phyloP scores from a whole-genome alignment of 1,140 invertebrate species.

The Sesamia nonagrioides region DNA sequence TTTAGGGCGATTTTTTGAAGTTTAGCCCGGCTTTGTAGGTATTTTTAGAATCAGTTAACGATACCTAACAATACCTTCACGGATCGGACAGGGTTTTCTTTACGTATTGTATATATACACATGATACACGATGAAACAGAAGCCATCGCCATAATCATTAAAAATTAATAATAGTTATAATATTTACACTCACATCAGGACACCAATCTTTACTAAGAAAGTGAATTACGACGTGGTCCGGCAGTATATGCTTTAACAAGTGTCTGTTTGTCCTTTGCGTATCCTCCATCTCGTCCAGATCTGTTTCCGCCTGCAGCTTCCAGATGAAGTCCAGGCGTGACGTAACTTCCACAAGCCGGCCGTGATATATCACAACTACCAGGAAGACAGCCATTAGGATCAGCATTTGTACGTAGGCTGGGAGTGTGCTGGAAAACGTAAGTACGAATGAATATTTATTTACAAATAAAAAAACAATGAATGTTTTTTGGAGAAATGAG shows the following conservation, averaged over 20 bases:
- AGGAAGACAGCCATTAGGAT: constrained; percentile 94
- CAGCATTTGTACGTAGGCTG: constrained; percentile 92
- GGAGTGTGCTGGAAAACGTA: constrained; percentile 86
- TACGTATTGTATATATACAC: too few species aligned
- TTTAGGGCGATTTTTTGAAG: too few species aligned
- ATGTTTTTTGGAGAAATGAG: too few species aligned
- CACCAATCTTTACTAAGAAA: constrained; percentile 92
- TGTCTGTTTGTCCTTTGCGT: constrained; percentile 95
- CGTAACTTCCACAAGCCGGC: constrained; percentile 96
- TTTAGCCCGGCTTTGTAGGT: too few species aligned
- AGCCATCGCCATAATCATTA: too few species aligned
- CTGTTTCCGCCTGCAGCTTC: constrained; percentile 97
- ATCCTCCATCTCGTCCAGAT: constrained; percentile 97
- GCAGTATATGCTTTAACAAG: constrained; percentile 97
- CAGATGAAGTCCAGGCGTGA: constrained; percentile 97
- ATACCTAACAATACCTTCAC: too few species aligned
- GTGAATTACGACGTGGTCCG: constrained; percentile 98
- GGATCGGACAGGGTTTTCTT: too few species aligned
- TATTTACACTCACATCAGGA: constrained; percentile 89
- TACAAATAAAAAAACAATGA: too few species aligned
- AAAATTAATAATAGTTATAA: not conserved
- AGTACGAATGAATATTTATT: not conserved
- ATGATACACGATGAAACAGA: too few species aligned
- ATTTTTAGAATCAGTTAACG: too few species aligned
- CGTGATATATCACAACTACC: constrained; percentile 96